phyloP scores from a whole-genome alignment of 30 jellyfish, hydroid and myxozoan species.

The Aurelia aurita complex sp. Pacific region DNA sequence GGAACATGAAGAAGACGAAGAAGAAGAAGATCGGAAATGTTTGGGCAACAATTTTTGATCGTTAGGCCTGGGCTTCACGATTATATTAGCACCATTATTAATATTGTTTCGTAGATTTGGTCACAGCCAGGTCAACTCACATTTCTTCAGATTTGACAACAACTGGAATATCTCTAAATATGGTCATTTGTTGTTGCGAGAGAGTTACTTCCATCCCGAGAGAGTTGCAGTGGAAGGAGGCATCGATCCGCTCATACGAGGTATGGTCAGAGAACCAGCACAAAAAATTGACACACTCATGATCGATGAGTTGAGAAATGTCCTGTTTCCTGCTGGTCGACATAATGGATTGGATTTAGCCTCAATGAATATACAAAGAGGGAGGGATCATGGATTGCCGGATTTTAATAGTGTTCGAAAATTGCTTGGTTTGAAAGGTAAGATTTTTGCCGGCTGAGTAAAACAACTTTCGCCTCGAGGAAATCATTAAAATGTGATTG shows the following conservation, averaged over 20 bases:
- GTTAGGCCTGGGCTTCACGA: too few species aligned
- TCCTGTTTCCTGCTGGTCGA: constrained; percentile 89
- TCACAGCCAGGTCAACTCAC: constrained; percentile 96
- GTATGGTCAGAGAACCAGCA: constrained; percentile 84
- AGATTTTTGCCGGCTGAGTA: background rate
- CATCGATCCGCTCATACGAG: constrained; percentile 92
- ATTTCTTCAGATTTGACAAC: constrained; percentile 75
- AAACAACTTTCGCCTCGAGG: background rate
- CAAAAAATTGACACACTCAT: constrained; percentile 86
- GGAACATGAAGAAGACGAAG: too few species aligned
- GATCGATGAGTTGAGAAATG: constrained; percentile 97
- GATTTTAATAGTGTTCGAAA: constrained; percentile 88
- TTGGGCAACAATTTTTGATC: too few species aligned
- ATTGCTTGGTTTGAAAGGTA: constrained; percentile 82
- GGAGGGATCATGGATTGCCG: constrained; percentile 97
- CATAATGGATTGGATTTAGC: constrained; percentile 94
- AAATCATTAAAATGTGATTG: too few species aligned
- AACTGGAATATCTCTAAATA: constrained; percentile 68
- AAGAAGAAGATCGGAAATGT: too few species aligned
- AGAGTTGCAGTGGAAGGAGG: constrained; percentile 90
- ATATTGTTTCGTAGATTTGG: constrained; percentile 71
- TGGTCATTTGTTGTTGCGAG: constrained; percentile 92
- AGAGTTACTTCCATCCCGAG: constrained; percentile 93
- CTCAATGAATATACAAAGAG: constrained; percentile 93
- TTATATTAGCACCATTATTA: too few species aligned